Evolutionary conservation across 2,797 vertebrate genomes (phyloP).

Genomic region (Pitangus sulphuratus): DNA sequence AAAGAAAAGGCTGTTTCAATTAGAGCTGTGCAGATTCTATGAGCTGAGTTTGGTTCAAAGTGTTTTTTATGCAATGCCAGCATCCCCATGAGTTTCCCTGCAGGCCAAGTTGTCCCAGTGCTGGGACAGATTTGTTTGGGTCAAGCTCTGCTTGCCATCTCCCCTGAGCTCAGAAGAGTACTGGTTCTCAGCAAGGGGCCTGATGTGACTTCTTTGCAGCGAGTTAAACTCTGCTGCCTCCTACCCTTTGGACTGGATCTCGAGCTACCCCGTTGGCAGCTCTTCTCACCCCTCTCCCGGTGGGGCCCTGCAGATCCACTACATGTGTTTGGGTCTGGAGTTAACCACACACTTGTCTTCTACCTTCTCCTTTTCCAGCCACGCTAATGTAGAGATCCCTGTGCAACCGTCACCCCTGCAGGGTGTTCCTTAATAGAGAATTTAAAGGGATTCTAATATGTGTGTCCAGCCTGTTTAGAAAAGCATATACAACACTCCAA

Average conservation of each 20-base stretch:
- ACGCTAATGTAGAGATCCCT: neutral
- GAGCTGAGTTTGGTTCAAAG: neutral
- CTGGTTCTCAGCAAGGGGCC: neutral
- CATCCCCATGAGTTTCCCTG: neutral
- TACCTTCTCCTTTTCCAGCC: neutral
- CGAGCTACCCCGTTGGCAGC: fast-evolving
- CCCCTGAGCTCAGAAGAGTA: neutral
- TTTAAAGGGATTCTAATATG: neutral
- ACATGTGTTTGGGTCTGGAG: fast-evolving
- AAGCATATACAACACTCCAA: neutral
- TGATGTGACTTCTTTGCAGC: neutral
- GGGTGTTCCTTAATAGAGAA: neutral
- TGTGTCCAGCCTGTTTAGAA: neutral
- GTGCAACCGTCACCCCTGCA: neutral
- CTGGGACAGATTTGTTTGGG: neutral
- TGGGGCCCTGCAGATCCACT: neutral
- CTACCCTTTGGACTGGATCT: neutral
- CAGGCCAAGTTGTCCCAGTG: neutral
- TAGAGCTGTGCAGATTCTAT: neutral
- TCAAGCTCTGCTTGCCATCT: neutral
- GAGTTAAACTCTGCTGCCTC: neutral
- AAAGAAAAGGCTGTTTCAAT: slow-evolving; percentile 26
- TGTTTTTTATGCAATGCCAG: slow-evolving; percentile 7
- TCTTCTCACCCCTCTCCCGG: neutral
- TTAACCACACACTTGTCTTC: neutral